Conservation (phyloP, 2,888 invertebrate species). For the Anodontia alba region DNA sequence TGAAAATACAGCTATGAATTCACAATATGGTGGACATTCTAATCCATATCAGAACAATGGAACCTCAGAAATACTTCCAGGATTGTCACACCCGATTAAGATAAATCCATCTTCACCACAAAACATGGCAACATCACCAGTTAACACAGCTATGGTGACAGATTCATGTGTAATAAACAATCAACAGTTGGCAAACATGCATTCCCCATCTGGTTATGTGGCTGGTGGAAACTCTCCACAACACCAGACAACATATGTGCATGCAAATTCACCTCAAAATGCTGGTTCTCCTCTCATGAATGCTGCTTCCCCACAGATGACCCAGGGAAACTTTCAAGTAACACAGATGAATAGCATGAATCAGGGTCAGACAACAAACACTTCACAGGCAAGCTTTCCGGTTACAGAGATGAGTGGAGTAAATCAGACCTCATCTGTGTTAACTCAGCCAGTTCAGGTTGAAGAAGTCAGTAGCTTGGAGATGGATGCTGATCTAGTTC, state of each 20-base stretch:
- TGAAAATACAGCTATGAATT: not conserved
- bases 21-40: not conserved
- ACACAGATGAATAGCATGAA: not conserved
- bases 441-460: slow-evolving; percentile 11
- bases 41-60: slow-evolving; percentile 10
- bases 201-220: not conserved
- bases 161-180: not conserved
- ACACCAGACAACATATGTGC: slow-evolving; percentile 9
- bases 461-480: slow-evolving; percentile 14
- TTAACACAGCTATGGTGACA: not conserved
- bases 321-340: not conserved
- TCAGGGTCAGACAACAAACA: not conserved
- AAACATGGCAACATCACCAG: not conserved
- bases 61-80: not conserved
- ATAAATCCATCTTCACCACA: not conserved
- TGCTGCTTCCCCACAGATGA: slow-evolving; percentile 22
- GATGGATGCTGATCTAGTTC: not conserved
- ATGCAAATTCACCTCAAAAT: not conserved
- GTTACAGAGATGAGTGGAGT: slow-evolving; percentile 7
- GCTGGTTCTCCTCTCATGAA: slow-evolving; percentile 16
- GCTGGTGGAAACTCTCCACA: slow-evolving; percentile 17
- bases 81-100: not conserved
- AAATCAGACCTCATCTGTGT: not conserved
- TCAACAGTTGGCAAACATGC: not conserved
- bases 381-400: slow-evolving; percentile 18